Conservation (phyloP, 2,888 invertebrate species). For the Anthophora plumipes region DNA sequence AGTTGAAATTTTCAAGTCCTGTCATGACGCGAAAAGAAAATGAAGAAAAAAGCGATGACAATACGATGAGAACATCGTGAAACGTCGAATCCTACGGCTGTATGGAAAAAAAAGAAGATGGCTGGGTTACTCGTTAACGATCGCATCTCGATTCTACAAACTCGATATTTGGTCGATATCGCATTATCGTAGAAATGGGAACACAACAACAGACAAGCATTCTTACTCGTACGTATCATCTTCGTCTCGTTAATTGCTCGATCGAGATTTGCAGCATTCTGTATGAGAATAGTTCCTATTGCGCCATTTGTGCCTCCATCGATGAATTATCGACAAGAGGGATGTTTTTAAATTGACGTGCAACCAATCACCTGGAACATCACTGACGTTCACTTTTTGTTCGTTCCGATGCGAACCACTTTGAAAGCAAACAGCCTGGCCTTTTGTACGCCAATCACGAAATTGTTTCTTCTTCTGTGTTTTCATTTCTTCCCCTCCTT, state of each 20-base stretch:
- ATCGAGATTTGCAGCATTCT: constrained; percentile 33
- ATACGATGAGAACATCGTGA: background rate
- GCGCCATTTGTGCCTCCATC: constrained; percentile 23
- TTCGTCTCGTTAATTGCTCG: constrained; percentile 44
- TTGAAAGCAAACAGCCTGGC: constrained; percentile 38
- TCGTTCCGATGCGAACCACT: constrained; percentile 26
- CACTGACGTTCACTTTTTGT: constrained; percentile 32
- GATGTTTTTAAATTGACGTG: constrained; percentile 50
- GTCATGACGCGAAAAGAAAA: background rate
- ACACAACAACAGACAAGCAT: constrained; percentile 18
- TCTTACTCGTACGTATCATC: constrained; percentile 33
- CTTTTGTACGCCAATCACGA: constrained; percentile 36
- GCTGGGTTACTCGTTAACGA: constrained; percentile 1
- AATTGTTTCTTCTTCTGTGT: background rate
- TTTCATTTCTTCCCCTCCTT: background rate
- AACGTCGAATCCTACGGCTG: background rate
- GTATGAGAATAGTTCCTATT: constrained; percentile 14
- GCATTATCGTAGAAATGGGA: constrained; percentile 28
- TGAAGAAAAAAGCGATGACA: background rate
- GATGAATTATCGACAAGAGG: constrained; percentile 47
- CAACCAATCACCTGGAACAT: constrained; percentile 48
- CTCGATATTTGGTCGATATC: constrained; percentile 23
- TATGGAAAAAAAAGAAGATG: constrained; percentile 12
- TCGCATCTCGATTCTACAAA: background rate
- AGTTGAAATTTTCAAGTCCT: background rate